Base-by-base conservation (phyloP, 2,113 vertebrate genomes). In the Poeciliopsis turrubarensis region DNA sequence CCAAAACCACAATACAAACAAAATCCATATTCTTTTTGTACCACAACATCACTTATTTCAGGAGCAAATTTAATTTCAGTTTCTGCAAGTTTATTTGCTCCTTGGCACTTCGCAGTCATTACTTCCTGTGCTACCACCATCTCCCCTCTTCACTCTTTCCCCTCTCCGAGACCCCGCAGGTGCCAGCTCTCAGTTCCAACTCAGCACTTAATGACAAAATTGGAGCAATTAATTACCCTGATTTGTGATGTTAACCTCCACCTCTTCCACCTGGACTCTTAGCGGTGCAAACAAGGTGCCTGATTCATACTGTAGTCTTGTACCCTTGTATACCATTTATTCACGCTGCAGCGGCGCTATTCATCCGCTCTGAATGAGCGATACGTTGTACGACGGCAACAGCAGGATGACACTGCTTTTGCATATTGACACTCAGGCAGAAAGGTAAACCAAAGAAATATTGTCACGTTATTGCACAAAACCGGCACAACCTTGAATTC, bases 211-310 rank as follows among this genome's bases (percentile, higher is more conserved):
- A 90, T 86, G 84, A 84, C 87, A 87, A 90, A 91, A 89, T 90
- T 86, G 85, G 77, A 77, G 79, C 79, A 83, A 89, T 90, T 87
- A 89, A 85, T 88, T 89, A 89, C 73, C 61, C 67, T 76, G 85
- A 89, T 89, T 74, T 73, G 82, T 84, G 85, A 87, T 78, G 82
- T 87, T 89, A 91, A 92, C 89, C 91, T 85, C 82, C 81, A 83
- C 82, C 89, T 79, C 81, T 14, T 85, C 82, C 87, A 90, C 85
- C 86, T 89, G 89, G 87, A 85, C 85, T 75, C 80, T 79, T 78
- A 75, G 73, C 62, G 27, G 70, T 70, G 73, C 57, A 77, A 83
- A 82, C 79, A 69, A 79, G 82, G 64, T 12, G 4, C 72, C 68
- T 78, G 74, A 82, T 81, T 84, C 77, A 82, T 32, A 62, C 78